phyloP scores from a whole-genome alignment of 2,797 vertebrate species.

The Girardinus metallicus region DNA sequence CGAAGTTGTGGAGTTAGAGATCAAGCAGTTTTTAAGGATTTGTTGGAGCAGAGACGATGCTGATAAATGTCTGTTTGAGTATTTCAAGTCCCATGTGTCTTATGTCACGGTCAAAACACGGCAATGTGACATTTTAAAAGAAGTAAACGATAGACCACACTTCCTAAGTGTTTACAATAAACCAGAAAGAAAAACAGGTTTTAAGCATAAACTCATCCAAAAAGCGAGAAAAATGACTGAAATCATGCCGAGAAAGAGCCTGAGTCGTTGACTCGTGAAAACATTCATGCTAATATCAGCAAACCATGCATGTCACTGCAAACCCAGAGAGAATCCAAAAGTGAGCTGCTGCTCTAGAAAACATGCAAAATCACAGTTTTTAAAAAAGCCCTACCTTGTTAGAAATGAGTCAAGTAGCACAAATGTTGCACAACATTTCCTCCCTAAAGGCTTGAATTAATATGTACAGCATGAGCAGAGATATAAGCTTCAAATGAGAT shows the following conservation, averaged over 20 bases:
- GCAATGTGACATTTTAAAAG: conserved; percentile 24
- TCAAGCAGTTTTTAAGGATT: conserved; percentile 25
- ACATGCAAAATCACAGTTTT: conserved; percentile 69
- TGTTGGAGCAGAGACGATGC: conserved; percentile 36
- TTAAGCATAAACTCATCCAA: conserved; percentile 44
- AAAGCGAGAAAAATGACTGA: conserved; percentile 51
- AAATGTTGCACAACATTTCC: conserved; percentile 16
- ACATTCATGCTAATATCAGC: conserved; percentile 70
- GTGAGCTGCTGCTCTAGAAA: conserved; percentile 43
- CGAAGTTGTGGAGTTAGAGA: conserved; percentile 52
- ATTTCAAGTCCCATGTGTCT: conserved; percentile 36
- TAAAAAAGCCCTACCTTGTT: conserved; percentile 57
- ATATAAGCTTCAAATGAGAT: conserved; percentile 17
- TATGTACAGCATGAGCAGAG: conserved; percentile 33
- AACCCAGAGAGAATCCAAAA: conserved; percentile 66
- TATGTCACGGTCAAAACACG: conserved; percentile 28
- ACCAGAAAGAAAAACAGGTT: conserved; percentile 28
- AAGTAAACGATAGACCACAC: conserved; percentile 10
- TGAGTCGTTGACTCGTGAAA: conserved; percentile 39
- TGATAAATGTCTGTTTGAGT: conserved; percentile 39
- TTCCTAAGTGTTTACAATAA: conserved; percentile 15
- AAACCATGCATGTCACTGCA: conserved; percentile 70
- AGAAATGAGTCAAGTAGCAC: conserved; percentile 39
- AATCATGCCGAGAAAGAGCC: conserved; percentile 60
- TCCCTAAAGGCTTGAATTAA: conserved; percentile 40